A percentile compares a stretch with the other conserved stretches of the same genome.
phyloP scores from a whole-genome alignment of 1,140 invertebrate genomes.

The Leptinotarsa texana region DNA sequence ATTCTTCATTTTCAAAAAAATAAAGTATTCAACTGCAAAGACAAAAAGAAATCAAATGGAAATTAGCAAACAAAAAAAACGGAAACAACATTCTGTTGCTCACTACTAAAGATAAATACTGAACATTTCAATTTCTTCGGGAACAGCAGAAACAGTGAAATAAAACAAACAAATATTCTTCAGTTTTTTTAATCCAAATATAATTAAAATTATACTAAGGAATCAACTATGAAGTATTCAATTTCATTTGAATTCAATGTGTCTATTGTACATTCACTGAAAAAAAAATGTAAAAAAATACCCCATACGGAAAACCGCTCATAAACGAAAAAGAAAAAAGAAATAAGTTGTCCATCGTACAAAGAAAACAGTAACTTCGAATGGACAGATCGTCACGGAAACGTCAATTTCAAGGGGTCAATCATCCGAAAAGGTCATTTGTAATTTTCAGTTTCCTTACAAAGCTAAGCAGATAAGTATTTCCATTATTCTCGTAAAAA shows the following conservation, averaged over 20 bases:
- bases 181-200: conserved; percentile 15
- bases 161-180: background rate
- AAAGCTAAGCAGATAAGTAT: conserved; percentile 21
- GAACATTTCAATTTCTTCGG: too few relatives aligned
- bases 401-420: too few relatives aligned
- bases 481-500: background rate
- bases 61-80: too few relatives aligned
- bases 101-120: too few relatives aligned
- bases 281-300: background rate
- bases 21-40: too few relatives aligned
- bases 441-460: conserved; percentile 1
- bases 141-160: background rate
- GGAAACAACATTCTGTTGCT: too few relatives aligned
- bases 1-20: too few relatives aligned
- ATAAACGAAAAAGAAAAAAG: background rate
- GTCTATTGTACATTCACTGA: background rate
- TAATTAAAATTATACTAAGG: conserved; percentile 13
- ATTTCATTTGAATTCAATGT: background rate
- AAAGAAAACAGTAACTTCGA: too few relatives aligned
- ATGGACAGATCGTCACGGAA: too few relatives aligned
- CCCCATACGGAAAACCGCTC: background rate
- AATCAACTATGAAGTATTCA: conserved; percentile 1
- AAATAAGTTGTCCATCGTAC: too few relatives aligned
- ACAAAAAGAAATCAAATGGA: too few relatives aligned
- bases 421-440: too few relatives aligned